Evolutionary conservation across 2,888 invertebrate species (phyloP).

Genomic region (Nipponacmea schrenckii): DNA sequence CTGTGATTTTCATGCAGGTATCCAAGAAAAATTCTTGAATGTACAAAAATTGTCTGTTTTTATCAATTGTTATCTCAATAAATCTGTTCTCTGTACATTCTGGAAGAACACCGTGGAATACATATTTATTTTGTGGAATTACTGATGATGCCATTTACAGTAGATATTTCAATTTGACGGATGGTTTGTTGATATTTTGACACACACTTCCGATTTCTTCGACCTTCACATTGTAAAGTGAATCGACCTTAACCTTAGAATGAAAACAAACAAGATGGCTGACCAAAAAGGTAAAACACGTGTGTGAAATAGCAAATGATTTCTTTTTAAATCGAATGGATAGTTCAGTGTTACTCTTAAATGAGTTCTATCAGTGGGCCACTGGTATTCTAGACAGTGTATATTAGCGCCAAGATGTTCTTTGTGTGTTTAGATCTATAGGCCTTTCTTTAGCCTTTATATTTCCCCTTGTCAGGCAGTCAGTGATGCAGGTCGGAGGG

Average conservation of each 20-base stretch:
- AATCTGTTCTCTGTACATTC: constrained; percentile 21
- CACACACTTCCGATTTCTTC: neutral
- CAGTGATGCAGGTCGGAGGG: too few species aligned
- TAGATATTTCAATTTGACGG: neutral
- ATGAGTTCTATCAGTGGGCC: too few species aligned
- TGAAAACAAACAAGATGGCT: constrained; percentile 20
- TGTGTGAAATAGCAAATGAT: neutral
- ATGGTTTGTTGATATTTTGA: neutral
- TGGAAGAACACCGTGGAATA: constrained; percentile 18
- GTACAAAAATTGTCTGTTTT: neutral
- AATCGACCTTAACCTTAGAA: constrained; percentile 14
- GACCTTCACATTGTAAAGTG: neutral
- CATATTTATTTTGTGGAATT: neutral
- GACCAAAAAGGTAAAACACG: constrained; percentile 13
- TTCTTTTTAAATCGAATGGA: too few species aligned
- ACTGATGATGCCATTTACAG: neutral
- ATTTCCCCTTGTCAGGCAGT: too few species aligned
- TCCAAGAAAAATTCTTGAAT: constrained; percentile 19
- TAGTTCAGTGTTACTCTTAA: too few species aligned
- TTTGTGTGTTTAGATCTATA: too few species aligned
- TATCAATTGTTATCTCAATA: constrained; percentile 14
- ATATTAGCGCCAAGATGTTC: too few species aligned
- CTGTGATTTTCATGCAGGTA: neutral
- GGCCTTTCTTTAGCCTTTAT: too few species aligned
- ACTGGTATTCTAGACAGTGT: too few species aligned